phyloP scores from a whole-genome alignment of 2,797 vertebrate species.

The Sebastes vulpes region DNA sequence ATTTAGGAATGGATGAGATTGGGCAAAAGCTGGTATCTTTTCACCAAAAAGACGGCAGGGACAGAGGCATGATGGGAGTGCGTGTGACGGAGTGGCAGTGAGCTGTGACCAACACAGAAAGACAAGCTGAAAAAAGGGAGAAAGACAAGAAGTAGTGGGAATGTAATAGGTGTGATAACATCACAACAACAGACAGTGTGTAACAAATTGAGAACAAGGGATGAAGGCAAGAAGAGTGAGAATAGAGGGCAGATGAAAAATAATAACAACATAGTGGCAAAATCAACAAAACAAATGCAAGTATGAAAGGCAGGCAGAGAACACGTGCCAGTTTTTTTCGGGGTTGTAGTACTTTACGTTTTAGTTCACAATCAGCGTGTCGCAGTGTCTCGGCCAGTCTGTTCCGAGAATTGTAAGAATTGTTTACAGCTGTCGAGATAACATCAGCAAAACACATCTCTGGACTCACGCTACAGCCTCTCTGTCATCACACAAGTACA shows the following conservation, averaged over 20 bases:
- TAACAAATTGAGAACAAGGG: constrained; percentile 20
- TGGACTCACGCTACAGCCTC: constrained; percentile 76
- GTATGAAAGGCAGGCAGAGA: neutral
- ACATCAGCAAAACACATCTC: constrained; percentile 80
- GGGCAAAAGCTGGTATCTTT: neutral
- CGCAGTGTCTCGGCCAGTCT: constrained; percentile 41
- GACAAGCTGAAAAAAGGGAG: constrained; percentile 46
- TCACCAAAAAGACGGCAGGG: neutral
- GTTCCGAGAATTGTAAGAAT: constrained; percentile 53
- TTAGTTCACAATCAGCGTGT: constrained; percentile 44
- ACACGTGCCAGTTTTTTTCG: neutral
- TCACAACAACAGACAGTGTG: constrained; percentile 25
- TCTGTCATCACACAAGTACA: constrained; percentile 27
- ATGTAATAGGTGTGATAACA: constrained; percentile 63
- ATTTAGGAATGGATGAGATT: constrained; percentile 1
- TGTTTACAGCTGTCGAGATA: constrained; percentile 80
- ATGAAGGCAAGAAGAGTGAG: neutral
- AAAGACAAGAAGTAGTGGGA: constrained; percentile 44
- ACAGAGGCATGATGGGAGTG: constrained; percentile 44
- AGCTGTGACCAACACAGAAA: constrained; percentile 64
- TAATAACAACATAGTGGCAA: neutral
- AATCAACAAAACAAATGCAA: neutral
- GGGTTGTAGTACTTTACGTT: constrained; percentile 25
- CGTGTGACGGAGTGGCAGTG: constrained; percentile 66
- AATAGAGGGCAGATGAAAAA: neutral